Percentiles rank a stretch among this genome's conserved stretches.
phyloP scores from a whole-genome alignment of 2,888 invertebrate species.

The Tetragonisca angustula region DNA sequence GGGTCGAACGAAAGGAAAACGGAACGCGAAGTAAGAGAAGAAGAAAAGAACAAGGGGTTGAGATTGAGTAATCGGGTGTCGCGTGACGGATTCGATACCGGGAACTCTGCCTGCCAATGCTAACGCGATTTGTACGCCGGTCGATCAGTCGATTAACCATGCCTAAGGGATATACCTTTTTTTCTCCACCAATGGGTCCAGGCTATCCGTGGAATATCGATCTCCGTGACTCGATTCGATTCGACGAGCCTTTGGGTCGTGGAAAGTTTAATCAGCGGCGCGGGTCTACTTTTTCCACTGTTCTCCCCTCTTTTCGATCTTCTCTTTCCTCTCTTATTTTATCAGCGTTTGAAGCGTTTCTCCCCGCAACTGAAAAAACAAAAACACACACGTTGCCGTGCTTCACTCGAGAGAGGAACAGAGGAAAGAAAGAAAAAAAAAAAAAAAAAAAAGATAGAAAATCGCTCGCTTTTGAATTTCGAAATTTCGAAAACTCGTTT shows the following conservation, averaged over 20 bases:
- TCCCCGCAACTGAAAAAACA: too few relatives aligned
- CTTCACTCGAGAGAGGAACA: too few relatives aligned
- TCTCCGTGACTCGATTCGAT: conserved; percentile 2
- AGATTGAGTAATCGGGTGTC: conserved; percentile 27
- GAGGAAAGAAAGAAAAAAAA: too few relatives aligned
- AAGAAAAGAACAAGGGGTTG: background rate
- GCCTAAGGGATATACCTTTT: conserved; percentile 19
- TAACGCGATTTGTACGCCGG: conserved; percentile 35
- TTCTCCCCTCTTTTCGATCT: too few relatives aligned
- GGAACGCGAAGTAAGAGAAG: background rate
- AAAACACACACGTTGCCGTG: too few relatives aligned
- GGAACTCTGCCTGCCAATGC: background rate
- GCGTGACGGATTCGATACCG: conserved; percentile 11
- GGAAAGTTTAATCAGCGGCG: background rate
- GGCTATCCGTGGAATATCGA: conserved; percentile 26
- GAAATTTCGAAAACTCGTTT: too few relatives aligned
- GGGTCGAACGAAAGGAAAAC: conserved; percentile 2
- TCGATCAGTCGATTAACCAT: conserved; percentile 47
- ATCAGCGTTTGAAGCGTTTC: too few relatives aligned
- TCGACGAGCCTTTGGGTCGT: too few relatives aligned
- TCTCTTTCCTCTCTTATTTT: too few relatives aligned
- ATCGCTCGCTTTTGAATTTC: too few relatives aligned
- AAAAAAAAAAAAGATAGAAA: too few relatives aligned
- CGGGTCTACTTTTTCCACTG: background rate
- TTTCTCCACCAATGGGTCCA: background rate